A percentile compares a stretch with the other conserved stretches of the same genome.
Conservation (phyloP, 2,113 vertebrate species). For the Eclectus roratus region DNA sequence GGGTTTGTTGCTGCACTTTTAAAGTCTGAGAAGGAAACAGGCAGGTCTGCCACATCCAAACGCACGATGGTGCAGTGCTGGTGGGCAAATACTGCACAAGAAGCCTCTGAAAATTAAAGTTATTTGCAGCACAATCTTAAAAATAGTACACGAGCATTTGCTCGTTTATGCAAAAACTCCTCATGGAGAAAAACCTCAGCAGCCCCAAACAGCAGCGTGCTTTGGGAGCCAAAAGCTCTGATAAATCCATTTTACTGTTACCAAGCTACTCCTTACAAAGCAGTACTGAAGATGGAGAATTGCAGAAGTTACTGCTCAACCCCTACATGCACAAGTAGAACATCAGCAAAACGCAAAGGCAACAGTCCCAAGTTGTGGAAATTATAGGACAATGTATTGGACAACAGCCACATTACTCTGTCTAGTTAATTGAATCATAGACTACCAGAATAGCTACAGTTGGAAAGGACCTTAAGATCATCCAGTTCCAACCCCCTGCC, state of each 20-base stretch:
- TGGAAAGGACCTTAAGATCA: not conserved
- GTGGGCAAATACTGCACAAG: not conserved
- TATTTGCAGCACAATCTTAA: not conserved
- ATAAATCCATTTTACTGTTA: not conserved
- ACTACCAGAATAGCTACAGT: not conserved
- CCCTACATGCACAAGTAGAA: not conserved
- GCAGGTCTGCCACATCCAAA: not conserved
- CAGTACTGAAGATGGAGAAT: not conserved
- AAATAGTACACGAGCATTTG: not conserved
- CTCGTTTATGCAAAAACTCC: not conserved
- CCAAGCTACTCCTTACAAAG: not conserved
- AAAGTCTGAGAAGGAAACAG: not conserved
- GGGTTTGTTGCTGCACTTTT: not conserved
- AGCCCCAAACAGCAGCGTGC: not conserved
- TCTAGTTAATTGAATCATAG: not conserved
- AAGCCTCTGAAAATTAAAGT: not conserved
- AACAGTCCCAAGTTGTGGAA: not conserved
- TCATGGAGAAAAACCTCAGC: not conserved
- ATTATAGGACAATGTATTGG: rapidly evolving
- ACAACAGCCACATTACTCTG: not conserved
- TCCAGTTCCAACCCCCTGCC: not conserved
- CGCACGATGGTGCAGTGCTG: not conserved
- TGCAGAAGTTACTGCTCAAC: not conserved
- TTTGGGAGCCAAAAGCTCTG: not conserved
- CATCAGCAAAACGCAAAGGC: not conserved